Conservation (phyloP, 1,140 invertebrate species). For the Sycophaga agraensis region DNA sequence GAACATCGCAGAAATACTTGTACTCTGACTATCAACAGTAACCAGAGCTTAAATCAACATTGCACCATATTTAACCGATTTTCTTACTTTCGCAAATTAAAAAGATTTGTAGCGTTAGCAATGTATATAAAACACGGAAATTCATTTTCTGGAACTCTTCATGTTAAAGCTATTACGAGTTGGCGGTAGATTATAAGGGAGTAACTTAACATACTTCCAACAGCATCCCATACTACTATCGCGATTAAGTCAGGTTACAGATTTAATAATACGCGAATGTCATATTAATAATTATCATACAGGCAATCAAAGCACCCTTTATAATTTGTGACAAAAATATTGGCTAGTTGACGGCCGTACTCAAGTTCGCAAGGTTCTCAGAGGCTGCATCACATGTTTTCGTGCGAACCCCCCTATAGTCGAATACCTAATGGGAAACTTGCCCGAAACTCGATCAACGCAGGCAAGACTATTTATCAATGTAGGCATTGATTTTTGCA, state of each 20-base stretch:
- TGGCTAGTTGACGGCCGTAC: neutral
- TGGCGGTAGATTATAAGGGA: too few species aligned
- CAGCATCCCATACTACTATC: neutral
- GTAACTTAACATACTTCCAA: neutral
- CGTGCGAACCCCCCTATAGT: neutral
- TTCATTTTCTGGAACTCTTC: too few species aligned
- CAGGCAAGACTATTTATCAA: neutral
- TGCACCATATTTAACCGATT: neutral
- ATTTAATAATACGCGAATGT: neutral
- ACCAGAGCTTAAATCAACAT: neutral
- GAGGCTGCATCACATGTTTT: neutral
- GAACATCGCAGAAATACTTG: neutral
- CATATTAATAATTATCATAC: conserved; percentile 4
- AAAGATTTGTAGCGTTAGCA: neutral
- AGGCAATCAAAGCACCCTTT: conserved; percentile 13
- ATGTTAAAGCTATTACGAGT: too few species aligned
- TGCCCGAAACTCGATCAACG: neutral
- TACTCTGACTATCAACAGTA: neutral
- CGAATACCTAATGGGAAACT: neutral
- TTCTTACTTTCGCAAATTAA: neutral
- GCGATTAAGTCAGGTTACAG: neutral
- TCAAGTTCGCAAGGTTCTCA: neutral
- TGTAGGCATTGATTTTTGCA: neutral
- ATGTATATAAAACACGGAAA: neutral
- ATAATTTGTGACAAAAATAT: conserved; percentile 14